These are phyloP conservation scores for Mantis religiosa DNA, from an alignment of 2,888 invertebrate species.

Conservation along the genomic window DNA sequence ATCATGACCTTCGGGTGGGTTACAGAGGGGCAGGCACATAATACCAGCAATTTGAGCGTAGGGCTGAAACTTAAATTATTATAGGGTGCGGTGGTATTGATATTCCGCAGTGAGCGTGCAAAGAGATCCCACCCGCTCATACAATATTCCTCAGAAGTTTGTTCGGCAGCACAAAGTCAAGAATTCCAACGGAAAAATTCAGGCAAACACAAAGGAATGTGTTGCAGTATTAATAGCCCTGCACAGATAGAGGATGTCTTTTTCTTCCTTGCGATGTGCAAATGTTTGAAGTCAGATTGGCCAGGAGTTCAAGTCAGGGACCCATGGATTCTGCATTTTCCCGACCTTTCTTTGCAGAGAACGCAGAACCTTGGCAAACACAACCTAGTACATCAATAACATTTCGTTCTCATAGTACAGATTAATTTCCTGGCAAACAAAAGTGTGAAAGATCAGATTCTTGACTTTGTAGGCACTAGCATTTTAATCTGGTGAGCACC, in stretches of 20 bases:
- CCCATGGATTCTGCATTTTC: not conserved
- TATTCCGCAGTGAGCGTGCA: not conserved
- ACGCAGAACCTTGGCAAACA: no score
- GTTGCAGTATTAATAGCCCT: not conserved
- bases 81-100: not conserved
- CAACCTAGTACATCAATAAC: no score
- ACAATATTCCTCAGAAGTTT: not conserved
- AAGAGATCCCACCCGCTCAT: not conserved
- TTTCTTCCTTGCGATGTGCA: not conserved
- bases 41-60: not conserved
- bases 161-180: not conserved
- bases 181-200: not conserved
- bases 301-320: not conserved
- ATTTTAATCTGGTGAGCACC: no score
- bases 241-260: not conserved
- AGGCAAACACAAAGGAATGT: not conserved
- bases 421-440: no score
- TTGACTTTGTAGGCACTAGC: no score
- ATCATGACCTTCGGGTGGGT: not conserved
- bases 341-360: no score
- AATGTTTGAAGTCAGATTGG: not conserved
- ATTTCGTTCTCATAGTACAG: no score
- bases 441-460: no score
- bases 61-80: not conserved
- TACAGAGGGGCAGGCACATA: not conserved